A percentile compares a stretch with the other conserved stretches of the same genome.
These are phyloP conservation scores for Meta bourneti DNA, from an alignment of 2,888 invertebrate species.

Conservation along the genomic window DNA sequence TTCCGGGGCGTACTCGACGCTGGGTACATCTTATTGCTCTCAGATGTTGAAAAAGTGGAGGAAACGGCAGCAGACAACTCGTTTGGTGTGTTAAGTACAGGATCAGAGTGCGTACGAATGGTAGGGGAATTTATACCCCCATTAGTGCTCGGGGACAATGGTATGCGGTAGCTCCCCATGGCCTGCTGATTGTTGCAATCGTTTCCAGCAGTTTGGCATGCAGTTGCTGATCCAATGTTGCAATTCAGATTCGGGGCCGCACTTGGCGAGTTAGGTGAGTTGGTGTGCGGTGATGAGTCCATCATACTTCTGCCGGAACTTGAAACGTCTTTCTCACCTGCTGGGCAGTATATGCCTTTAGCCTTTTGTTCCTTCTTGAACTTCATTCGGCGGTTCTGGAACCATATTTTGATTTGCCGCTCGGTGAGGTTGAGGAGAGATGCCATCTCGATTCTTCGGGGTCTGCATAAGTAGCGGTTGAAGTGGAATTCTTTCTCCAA, in stretches of 20 bases:
- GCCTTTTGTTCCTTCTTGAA: conserved; percentile 75
- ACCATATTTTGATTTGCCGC: conserved; percentile 77
- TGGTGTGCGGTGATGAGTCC: conserved; percentile 39
- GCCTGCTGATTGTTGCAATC: conserved; percentile 9
- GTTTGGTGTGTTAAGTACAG: conserved; percentile 24
- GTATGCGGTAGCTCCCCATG: conserved; percentile 13
- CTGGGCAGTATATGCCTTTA: conserved; percentile 53
- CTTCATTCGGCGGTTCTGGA: conserved; percentile 76
- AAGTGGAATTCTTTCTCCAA: conserved; percentile 76
- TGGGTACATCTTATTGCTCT: conserved; percentile 35
- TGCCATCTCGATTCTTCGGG: conserved; percentile 74
- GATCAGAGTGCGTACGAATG: conserved; percentile 28
- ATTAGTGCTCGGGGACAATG: conserved; percentile 32
- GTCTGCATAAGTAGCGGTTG: conserved; percentile 75
- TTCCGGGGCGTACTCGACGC: conserved; percentile 28
- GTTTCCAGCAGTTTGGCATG: background rate
- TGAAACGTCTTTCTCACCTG: conserved; percentile 52
- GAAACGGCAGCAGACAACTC: conserved; percentile 27
- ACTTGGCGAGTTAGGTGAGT: conserved; percentile 49
- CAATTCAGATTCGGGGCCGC: conserved; percentile 32
- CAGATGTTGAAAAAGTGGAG: conserved; percentile 19
- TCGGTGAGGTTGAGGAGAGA: conserved; percentile 70
- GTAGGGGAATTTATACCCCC: conserved; percentile 28
- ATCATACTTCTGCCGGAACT: conserved; percentile 34
- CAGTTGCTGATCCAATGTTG: background rate